Conservation (phyloP, 2,113 vertebrate genomes). For the Erythrolamprus reginae region DNA sequence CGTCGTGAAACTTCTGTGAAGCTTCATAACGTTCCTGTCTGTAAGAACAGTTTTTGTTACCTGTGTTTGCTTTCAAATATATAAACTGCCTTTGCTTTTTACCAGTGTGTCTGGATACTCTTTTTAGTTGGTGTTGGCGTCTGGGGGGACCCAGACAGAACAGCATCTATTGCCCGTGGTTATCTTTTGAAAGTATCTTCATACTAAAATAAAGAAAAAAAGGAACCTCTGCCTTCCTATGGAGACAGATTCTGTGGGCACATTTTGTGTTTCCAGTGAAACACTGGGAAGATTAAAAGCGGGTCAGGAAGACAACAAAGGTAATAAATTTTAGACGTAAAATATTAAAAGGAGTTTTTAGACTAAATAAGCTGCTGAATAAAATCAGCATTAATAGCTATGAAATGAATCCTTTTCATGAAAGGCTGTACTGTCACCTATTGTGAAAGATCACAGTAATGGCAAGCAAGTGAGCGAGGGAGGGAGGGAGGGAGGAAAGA, state of each 20-base stretch:
- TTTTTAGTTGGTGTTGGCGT: too few relatives aligned
- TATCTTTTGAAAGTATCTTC: background rate
- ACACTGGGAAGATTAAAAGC: background rate
- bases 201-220: background rate
- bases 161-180: background rate
- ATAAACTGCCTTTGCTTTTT: too few relatives aligned
- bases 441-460: background rate
- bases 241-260: background rate
- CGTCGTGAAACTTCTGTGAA: too few relatives aligned
- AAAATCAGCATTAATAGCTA: background rate
- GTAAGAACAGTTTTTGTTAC: too few relatives aligned
- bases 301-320: background rate
- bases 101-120: too few relatives aligned
- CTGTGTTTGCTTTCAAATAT: too few relatives aligned
- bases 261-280: background rate
- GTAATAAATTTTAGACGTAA: background rate
- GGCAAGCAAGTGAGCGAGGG: rapidly evolving
- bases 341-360: background rate
- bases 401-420: background rate
- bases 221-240: background rate
- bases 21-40: too few relatives aligned
- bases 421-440: background rate
- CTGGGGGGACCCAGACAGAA: too few relatives aligned
- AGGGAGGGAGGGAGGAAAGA: background rate
- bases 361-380: background rate